These are phyloP conservation scores for Zosterops borbonicus DNA, from an alignment of 2,113 vertebrate genomes.

Conservation along the genomic window DNA sequence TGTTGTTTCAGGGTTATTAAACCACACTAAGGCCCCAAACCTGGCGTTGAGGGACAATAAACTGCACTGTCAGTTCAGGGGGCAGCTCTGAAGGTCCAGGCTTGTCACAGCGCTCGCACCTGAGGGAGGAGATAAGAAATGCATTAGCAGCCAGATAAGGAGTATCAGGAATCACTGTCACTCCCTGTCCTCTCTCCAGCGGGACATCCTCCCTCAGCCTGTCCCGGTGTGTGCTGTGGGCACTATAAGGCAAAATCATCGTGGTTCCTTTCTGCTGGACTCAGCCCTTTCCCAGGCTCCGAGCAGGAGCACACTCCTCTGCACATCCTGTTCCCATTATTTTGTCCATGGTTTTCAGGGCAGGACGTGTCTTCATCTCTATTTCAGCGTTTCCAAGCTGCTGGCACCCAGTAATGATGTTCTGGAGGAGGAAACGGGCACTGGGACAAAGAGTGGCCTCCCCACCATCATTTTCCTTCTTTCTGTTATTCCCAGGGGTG, in stretches of 20 bases:
- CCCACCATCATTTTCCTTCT: neutral
- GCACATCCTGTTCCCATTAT: neutral
- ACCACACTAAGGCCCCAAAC: neutral
- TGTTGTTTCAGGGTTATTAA: neutral
- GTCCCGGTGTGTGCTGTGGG: neutral
- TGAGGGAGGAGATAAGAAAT: slow-evolving; percentile 25
- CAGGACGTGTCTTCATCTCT: neutral
- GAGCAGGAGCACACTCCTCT: neutral
- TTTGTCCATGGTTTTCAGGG: neutral
- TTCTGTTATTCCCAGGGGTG: neutral
- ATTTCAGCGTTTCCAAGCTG: neutral
- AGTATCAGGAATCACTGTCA: neutral
- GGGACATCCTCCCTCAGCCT: neutral
- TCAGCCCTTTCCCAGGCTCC: neutral
- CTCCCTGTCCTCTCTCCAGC: neutral
- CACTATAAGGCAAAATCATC: neutral
- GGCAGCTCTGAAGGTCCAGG: neutral
- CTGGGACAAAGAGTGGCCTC: neutral
- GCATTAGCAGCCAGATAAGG: slow-evolving; percentile 32
- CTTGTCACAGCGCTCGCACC: neutral
- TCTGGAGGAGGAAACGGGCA: neutral
- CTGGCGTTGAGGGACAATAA: neutral
- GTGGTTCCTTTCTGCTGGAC: neutral
- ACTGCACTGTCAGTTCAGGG: neutral
- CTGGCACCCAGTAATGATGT: neutral